Percentiles rank a stretch among this genome's conserved stretches.
These are phyloP conservation scores for Siniperca obscura DNA, from an alignment of 2,797 vertebrate genomes.

Conservation along the genomic window DNA sequence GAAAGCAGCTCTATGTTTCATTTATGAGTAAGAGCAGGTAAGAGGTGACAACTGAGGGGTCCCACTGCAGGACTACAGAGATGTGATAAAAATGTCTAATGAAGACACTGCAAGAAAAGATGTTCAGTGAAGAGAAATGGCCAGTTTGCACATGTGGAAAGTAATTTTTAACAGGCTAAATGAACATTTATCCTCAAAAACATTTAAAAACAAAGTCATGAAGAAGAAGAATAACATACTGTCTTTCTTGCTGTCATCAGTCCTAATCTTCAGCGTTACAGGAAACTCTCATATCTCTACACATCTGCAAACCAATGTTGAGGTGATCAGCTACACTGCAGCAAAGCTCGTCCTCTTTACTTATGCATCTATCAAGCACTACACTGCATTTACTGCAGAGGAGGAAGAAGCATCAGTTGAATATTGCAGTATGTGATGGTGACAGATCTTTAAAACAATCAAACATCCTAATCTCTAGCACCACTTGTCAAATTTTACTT, in stretches of 20 bases:
- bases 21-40: conserved; percentile 35
- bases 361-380: conserved; percentile 18
- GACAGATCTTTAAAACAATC: background rate
- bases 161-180: background rate
- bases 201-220: background rate
- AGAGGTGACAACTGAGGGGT: background rate
- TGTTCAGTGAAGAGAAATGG: background rate
- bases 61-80: background rate
- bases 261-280: background rate
- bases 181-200: background rate
- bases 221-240: background rate
- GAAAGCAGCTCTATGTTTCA: conserved; percentile 41
- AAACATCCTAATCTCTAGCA: background rate
- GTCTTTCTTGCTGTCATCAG: background rate
- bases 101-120: background rate
- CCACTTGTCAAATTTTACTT: background rate
- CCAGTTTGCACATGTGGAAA: background rate
- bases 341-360: conserved; percentile 29
- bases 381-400: conserved; percentile 37
- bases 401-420: conserved; percentile 6
- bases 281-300: conserved; percentile 29
- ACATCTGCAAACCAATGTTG: conserved; percentile 13
- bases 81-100: conserved; percentile 13
- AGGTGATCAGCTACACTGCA: conserved; percentile 31
- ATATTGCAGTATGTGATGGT: background rate